Conservation (phyloP, 1,140 invertebrate species). For the Diploscapter pachys region DNA sequence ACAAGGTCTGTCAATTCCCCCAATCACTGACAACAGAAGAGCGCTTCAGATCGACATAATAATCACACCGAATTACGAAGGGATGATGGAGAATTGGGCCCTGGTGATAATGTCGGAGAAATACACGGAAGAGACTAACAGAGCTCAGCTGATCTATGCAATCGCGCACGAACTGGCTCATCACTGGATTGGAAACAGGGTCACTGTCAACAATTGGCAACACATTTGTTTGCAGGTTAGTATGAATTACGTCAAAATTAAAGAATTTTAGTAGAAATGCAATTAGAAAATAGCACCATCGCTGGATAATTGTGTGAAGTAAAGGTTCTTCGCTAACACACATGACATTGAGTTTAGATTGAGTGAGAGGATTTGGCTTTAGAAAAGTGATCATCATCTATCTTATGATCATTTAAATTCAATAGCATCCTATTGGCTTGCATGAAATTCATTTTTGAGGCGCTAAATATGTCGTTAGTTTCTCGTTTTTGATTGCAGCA, state of each 20-base stretch:
- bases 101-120: slow-evolving; percentile 24
- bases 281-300: not conserved
- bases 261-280: not conserved
- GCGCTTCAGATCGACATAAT: slow-evolving; percentile 28
- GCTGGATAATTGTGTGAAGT: not conserved
- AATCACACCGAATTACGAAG: slow-evolving; percentile 26
- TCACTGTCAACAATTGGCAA: slow-evolving; percentile 20
- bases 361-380: not conserved
- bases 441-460: no score
- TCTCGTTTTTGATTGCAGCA: no score
- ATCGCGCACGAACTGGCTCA: slow-evolving; percentile 34
- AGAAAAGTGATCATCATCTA: not conserved
- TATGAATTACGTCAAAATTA: not conserved
- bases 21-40: not conserved
- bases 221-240: slow-evolving; percentile 34
- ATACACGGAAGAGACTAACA: slow-evolving; percentile 19
- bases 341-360: not conserved
- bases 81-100: slow-evolving; percentile 37
- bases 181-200: slow-evolving; percentile 36
- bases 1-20: slow-evolving; percentile 15
- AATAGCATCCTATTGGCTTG: no score
- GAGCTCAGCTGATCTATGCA: slow-evolving; percentile 29
- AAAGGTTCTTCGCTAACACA: not conserved
- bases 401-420: no score
- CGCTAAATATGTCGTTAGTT: no score